A percentile compares a stretch with the other conserved stretches of the same genome.
Evolutionary conservation across 2,888 invertebrate species (phyloP).

Genomic region (Neria commutata): DNA sequence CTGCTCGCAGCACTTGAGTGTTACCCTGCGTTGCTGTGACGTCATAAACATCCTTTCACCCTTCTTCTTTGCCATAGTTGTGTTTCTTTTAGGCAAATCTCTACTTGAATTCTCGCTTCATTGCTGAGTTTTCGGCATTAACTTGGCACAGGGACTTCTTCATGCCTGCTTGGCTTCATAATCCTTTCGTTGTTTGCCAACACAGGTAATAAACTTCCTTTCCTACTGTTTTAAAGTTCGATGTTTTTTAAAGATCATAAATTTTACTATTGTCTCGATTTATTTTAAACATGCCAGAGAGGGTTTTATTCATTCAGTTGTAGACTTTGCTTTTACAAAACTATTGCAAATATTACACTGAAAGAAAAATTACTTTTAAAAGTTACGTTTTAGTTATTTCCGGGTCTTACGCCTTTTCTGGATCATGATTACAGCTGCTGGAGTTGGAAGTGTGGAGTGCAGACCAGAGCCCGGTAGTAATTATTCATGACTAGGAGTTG

Average conservation of each 20-base stretch:
- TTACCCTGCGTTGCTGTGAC: background rate
- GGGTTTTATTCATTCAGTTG: too few relatives aligned
- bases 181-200: slow-evolving; percentile 39
- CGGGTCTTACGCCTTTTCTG: too few relatives aligned
- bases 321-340: too few relatives aligned
- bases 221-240: background rate
- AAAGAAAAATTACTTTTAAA: too few relatives aligned
- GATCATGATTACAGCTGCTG: too few relatives aligned
- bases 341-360: too few relatives aligned
- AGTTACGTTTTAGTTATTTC: too few relatives aligned
- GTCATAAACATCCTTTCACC: background rate
- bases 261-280: slow-evolving; percentile 11
- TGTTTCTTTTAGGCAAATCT: slow-evolving; percentile 33
- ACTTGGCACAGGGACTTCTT: slow-evolving; percentile 17
- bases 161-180: slow-evolving; percentile 23
- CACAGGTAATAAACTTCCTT: slow-evolving; percentile 38
- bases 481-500: too few relatives aligned
- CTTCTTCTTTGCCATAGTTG: slow-evolving; percentile 1
- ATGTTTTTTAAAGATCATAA: slow-evolving; percentile 11
- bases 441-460: too few relatives aligned
- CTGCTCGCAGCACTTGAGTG: background rate
- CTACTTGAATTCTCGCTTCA: slow-evolving; percentile 35
- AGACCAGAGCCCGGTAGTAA: too few relatives aligned
- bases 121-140: slow-evolving; percentile 30
- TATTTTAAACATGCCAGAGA: too few relatives aligned